Evolutionary conservation across 1,140 invertebrate genomes (phyloP).

Genomic region (Lasioglossum albipes): DNA sequence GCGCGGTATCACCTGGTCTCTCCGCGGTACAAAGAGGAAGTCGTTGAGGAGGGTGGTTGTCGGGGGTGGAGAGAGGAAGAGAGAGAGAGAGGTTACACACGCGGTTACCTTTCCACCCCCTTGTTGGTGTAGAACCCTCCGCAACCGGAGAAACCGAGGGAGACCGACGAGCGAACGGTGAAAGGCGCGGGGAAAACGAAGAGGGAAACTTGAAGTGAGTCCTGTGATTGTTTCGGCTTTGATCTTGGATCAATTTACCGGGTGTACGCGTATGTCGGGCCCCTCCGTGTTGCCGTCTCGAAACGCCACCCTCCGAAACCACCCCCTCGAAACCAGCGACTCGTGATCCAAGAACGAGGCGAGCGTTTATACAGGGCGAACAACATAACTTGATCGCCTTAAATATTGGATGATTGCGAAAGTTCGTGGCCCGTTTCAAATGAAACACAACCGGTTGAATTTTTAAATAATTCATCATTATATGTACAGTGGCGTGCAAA

Average conservation of each 20-base stretch:
- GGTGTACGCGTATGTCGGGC: constrained; percentile 70
- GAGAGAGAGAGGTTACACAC: constrained; percentile 72
- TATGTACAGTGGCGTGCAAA: no score
- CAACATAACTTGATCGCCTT: no score
- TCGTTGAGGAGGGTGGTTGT: not conserved
- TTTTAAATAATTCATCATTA: no score
- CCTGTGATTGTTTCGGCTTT: constrained; percentile 80
- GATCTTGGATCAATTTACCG: constrained; percentile 80
- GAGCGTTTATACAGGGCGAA: constrained; percentile 2
- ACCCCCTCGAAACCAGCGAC: not conserved
- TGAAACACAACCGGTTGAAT: no score
- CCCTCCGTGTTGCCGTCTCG: constrained; percentile 55
- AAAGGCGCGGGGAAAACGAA: not conserved
- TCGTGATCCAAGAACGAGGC: not conserved
- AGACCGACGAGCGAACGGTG: not conserved
- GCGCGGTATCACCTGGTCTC: constrained; percentile 39
- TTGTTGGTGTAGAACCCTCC: constrained; percentile 14
- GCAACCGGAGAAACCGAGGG: constrained; percentile 23
- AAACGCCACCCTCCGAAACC: constrained; percentile 42
- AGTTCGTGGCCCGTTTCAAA: no score
- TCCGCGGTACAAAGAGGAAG: constrained; percentile 25
- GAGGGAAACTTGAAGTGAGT: constrained; percentile 67
- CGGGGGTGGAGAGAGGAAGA: no score
- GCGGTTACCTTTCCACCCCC: constrained; percentile 67
- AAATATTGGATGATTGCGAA: no score